Evolutionary conservation across 2,888 invertebrate genomes (phyloP).

Genomic region (Galeruca laticollis): DNA sequence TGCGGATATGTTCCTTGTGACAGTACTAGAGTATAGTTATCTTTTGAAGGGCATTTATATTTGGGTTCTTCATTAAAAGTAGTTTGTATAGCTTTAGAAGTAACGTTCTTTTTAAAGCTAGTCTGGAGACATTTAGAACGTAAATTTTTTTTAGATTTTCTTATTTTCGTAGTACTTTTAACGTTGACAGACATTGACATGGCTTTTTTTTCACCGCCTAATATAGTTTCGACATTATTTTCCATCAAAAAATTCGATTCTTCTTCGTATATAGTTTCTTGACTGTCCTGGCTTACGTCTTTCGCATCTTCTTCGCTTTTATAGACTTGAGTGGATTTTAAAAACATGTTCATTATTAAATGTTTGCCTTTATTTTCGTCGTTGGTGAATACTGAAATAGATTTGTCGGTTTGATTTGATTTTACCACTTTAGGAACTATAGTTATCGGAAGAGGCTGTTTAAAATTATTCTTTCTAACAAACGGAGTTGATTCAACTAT

Average conservation of each 20-base stretch:
- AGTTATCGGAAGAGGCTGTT: constrained; percentile 48
- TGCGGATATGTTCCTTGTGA: constrained; percentile 29
- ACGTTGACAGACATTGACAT: constrained; percentile 54
- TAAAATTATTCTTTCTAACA: constrained; percentile 34
- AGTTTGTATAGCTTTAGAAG: constrained; percentile 42
- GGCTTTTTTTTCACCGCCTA: constrained; percentile 49
- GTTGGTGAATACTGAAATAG: constrained; percentile 49
- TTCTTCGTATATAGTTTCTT: constrained; percentile 50
- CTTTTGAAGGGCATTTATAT: constrained; percentile 7
- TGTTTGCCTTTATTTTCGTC: constrained; percentile 59
- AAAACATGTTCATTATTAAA: constrained; percentile 63
- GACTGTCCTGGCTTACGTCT: constrained; percentile 31
- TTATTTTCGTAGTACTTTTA: constrained; percentile 46
- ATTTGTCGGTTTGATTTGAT: constrained; percentile 22
- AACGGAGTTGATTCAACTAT: constrained; percentile 36
- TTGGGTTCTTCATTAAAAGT: background rate
- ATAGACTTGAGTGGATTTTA: constrained; percentile 59
- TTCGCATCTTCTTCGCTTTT: constrained; percentile 37
- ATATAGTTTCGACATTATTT: constrained; percentile 47
- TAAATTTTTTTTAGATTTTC: constrained; percentile 35
- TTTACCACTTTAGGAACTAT: constrained; percentile 22
- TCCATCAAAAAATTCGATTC: constrained; percentile 53
- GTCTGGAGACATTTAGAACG: constrained; percentile 41
- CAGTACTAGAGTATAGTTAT: constrained; percentile 48
- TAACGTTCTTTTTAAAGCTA: constrained; percentile 26